A percentile compares a stretch with the other conserved stretches of the same genome.
These are phyloP conservation scores for Noctilio leporinus DNA, from an alignment of 2,113 vertebrate genomes.

Conservation along the genomic window DNA sequence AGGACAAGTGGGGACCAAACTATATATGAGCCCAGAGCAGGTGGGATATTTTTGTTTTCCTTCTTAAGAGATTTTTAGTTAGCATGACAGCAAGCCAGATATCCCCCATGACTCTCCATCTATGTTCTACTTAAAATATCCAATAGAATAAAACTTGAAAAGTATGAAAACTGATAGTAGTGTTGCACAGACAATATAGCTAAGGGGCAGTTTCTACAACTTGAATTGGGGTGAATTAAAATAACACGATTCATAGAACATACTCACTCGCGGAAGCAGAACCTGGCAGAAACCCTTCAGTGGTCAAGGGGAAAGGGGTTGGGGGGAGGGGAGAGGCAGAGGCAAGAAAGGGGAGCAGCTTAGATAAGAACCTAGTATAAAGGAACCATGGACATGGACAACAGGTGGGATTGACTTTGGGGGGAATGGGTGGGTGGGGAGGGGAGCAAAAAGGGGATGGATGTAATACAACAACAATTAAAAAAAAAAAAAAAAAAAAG, in stretches of 20 bases:
- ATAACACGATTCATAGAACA: background rate
- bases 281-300: background rate
- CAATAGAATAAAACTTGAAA: background rate
- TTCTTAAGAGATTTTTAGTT: background rate
- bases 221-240: background rate
- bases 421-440: no score
- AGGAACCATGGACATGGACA: no score
- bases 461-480: no score
- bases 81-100: background rate
- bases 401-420: no score
- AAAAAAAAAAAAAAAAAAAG: no score
- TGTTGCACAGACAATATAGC: background rate
- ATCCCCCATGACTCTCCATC: background rate
- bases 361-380: no score
- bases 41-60: conserved; percentile 74
- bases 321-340: no score
- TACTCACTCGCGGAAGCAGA: background rate
- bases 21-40: conserved; percentile 99
- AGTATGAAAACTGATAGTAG: background rate
- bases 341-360: no score
- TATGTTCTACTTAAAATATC: background rate
- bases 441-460: no score
- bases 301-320: no score
- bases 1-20: conserved; percentile 97
- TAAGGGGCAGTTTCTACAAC: background rate